phyloP scores from a whole-genome alignment of 2,797 vertebrate genomes.

The Phrynocephalus vlangalii region DNA sequence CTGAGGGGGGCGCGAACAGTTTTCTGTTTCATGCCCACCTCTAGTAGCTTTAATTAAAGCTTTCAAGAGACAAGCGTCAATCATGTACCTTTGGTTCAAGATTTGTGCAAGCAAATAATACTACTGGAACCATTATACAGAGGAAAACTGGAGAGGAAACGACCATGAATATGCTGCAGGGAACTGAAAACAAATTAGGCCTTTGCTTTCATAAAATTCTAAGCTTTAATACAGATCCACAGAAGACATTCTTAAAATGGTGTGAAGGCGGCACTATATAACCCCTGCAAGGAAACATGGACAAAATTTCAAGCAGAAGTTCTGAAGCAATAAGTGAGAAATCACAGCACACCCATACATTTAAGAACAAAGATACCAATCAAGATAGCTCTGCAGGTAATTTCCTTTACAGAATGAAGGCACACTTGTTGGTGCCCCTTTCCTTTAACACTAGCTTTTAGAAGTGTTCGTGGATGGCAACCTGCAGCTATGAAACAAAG shows the following conservation, averaged over 20 bases:
- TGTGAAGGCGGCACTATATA: no score
- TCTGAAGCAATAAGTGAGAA: not conserved
- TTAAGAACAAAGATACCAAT: not conserved
- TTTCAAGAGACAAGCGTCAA: not conserved
- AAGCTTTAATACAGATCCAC: not conserved
- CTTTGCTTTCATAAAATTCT: not conserved
- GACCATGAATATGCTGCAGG: not conserved
- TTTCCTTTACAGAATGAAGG: not conserved
- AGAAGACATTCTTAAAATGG: not conserved
- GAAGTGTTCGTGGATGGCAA: not conserved
- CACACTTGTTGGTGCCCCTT: no score
- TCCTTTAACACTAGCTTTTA: not conserved
- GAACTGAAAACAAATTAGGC: not conserved
- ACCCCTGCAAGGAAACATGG: not conserved
- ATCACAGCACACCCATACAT: conserved; percentile 1
- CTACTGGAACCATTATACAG: not conserved
- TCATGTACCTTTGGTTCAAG: not conserved
- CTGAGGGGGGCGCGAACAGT: no score
- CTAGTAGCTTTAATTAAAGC: not conserved
- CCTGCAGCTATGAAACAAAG: not conserved
- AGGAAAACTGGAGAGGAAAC: not conserved
- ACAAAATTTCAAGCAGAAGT: not conserved
- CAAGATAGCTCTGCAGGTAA: not conserved
- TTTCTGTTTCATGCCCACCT: no score
- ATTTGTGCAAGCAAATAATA: not conserved